Percentiles rank a stretch among this genome's conserved stretches.
These are phyloP conservation scores for Raja brachyura DNA, from an alignment of 2,113 vertebrate species.

Conservation along the genomic window DNA sequence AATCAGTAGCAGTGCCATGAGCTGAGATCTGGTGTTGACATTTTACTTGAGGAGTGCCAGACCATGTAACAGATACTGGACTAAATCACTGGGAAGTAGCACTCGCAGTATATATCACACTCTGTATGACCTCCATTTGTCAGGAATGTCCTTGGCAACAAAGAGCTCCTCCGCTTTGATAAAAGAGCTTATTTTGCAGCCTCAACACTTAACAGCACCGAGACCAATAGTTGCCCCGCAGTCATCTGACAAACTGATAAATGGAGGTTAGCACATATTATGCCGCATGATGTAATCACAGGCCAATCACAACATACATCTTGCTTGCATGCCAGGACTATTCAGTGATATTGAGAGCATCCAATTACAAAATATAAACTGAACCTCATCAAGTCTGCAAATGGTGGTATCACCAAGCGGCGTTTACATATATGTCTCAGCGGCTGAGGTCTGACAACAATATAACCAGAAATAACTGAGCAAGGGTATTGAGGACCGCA, in stretches of 20 bases:
- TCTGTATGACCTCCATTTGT: slow-evolving; percentile 29
- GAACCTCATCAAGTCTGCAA: background rate
- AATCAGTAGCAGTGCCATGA: background rate
- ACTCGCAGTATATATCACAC: background rate
- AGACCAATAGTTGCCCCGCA: slow-evolving; percentile 12
- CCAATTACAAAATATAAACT: background rate
- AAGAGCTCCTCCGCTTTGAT: slow-evolving; percentile 35
- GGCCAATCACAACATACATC: background rate
- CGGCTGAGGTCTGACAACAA: background rate
- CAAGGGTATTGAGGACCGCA: background rate
- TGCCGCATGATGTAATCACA: slow-evolving; percentile 7
- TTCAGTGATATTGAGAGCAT: background rate
- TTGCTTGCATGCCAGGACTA: background rate
- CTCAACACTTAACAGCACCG: slow-evolving; percentile 23
- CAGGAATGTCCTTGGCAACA: slow-evolving; percentile 32
- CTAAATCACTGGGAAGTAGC: slow-evolving; percentile 19
- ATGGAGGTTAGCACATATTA: background rate
- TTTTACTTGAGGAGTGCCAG: background rate
- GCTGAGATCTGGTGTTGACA: background rate
- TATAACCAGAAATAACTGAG: background rate
- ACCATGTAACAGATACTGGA: background rate
- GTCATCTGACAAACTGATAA: slow-evolving; percentile 34
- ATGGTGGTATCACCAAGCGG: background rate
- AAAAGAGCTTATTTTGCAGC: slow-evolving; percentile 27
- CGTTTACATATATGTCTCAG: background rate